Percentiles rank a stretch among this genome's conserved stretches.
Evolutionary conservation across 2,797 vertebrate genomes (phyloP).

Genomic region (Rousettus madagascariensis): DNA sequence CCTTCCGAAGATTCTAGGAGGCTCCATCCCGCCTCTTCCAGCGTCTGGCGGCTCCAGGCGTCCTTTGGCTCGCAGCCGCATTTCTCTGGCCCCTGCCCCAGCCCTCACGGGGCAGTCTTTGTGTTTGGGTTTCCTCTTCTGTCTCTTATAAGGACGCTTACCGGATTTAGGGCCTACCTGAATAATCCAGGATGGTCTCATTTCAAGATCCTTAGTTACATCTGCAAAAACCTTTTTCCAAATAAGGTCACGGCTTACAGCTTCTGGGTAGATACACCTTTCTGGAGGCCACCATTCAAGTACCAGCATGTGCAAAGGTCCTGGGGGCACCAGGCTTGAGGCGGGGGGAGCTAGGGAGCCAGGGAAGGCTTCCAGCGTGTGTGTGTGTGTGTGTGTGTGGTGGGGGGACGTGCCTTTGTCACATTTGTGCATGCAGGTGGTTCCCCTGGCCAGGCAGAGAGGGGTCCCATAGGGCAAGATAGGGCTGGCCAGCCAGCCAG

Average conservation of each 20-base stretch:
- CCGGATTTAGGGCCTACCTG: accelerated
- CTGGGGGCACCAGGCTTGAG: accelerated
- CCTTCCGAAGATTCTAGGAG: accelerated
- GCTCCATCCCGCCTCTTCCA: neutral
- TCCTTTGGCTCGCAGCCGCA: accelerated
- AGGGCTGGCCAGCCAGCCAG: neutral
- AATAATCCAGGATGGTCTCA: neutral
- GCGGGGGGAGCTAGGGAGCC: neutral
- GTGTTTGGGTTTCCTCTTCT: too few relatives aligned
- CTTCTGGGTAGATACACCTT: neutral
- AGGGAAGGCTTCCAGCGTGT: neutral
- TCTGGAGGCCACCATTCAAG: neutral
- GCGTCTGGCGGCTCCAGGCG: neutral
- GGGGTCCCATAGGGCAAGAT: accelerated
- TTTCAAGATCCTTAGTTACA: neutral
- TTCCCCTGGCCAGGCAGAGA: neutral
- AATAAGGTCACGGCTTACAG: too few relatives aligned
- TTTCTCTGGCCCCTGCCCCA: neutral
- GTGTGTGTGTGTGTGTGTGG: too few relatives aligned
- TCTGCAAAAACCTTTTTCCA: neutral
- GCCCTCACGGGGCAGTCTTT: neutral
- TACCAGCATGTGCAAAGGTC: neutral
- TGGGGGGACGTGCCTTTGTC: too few relatives aligned
- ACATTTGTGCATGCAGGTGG: accelerated
- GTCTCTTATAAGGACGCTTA: accelerated